Conservation (phyloP, 2,797 vertebrate genomes). For the Protonibea diacanthus region DNA sequence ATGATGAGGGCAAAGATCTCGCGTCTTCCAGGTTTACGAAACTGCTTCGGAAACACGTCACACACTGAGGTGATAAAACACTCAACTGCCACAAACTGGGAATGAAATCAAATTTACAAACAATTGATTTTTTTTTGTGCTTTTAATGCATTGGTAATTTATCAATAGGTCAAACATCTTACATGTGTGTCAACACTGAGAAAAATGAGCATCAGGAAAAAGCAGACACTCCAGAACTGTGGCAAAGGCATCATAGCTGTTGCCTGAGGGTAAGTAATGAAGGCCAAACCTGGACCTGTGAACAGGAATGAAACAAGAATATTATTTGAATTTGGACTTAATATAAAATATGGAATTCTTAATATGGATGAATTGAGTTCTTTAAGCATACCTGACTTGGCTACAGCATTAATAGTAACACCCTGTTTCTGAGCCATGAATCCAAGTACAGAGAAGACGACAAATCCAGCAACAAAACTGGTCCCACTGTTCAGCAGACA, state of each 20-base stretch:
- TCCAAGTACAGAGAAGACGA: constrained; percentile 20
- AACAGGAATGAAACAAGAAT: background rate
- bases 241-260: constrained; percentile 76
- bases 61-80: constrained; percentile 54
- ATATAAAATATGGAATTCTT: too few relatives aligned
- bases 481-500: constrained; percentile 79
- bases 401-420: too few relatives aligned
- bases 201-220: constrained; percentile 80
- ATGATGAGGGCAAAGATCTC: constrained; percentile 61
- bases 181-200: constrained; percentile 90
- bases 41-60: constrained; percentile 57
- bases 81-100: constrained; percentile 71
- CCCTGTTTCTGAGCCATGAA: constrained; percentile 81
- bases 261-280: constrained; percentile 79
- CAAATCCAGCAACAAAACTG: constrained; percentile 80
- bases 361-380: too few relatives aligned
- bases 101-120: background rate
- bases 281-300: constrained; percentile 76
- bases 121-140: background rate
- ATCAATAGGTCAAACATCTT: background rate
- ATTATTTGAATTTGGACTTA: background rate
- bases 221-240: constrained; percentile 75
- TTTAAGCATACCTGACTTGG: too few relatives aligned
- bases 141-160: background rate
- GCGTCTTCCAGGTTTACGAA: constrained; percentile 34